phyloP scores from a whole-genome alignment of 2,113 vertebrate genomes.

The Misgurnus mizolepis region DNA sequence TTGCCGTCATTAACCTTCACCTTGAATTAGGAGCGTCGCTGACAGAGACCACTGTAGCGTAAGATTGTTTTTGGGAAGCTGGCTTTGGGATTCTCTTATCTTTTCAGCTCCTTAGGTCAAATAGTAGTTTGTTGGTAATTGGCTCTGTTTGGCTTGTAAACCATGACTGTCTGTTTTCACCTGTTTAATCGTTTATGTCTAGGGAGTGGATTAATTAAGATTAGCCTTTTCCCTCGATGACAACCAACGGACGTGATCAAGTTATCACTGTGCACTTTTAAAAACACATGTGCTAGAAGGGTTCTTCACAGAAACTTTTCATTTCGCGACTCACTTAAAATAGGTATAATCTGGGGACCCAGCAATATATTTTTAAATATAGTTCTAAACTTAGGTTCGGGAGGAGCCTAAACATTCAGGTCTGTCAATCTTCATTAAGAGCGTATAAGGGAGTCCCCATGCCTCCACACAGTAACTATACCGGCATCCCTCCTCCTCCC shows the following conservation, averaged over 20 bases:
- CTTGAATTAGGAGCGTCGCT: constrained; percentile 27
- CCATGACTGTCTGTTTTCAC: background rate
- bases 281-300: too few relatives aligned
- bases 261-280: too few relatives aligned
- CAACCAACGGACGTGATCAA: background rate
- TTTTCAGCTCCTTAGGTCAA: constrained; percentile 31
- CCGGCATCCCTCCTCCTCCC: too few relatives aligned
- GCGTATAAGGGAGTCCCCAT: too few relatives aligned
- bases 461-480: too few relatives aligned
- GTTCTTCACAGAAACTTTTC: too few relatives aligned
- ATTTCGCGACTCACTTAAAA: too few relatives aligned
- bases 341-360: too few relatives aligned
- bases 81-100: background rate
- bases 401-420: too few relatives aligned
- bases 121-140: constrained; percentile 35
- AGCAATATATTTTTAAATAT: too few relatives aligned
- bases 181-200: constrained; percentile 5
- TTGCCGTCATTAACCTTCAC: constrained; percentile 31
- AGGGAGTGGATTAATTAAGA: constrained; percentile 13
- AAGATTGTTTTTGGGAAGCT: constrained; percentile 1
- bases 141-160: constrained; percentile 11
- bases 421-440: too few relatives aligned
- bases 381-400: too few relatives aligned
- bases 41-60: constrained; percentile 5
- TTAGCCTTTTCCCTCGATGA: background rate